phyloP scores from a whole-genome alignment of 2,113 vertebrate genomes.

The Scolopax mira region DNA sequence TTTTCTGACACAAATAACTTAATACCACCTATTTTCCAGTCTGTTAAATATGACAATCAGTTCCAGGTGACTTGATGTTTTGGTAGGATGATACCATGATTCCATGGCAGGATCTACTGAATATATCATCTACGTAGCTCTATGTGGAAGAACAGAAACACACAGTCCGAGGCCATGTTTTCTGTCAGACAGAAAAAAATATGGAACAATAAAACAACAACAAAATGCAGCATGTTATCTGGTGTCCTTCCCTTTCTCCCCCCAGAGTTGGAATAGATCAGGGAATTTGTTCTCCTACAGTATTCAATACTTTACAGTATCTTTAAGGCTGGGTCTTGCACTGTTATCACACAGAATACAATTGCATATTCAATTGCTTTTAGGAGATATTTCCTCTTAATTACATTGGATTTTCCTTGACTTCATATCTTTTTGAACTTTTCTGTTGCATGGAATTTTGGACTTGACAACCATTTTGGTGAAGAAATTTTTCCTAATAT shows the following conservation, averaged over 20 bases:
- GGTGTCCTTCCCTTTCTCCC: not conserved
- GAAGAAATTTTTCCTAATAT: not conserved
- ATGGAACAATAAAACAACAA: not conserved
- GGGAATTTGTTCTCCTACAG: not conserved
- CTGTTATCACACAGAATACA: not conserved
- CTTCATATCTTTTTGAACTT: not conserved
- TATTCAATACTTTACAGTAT: not conserved
- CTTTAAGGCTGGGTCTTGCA: not conserved
- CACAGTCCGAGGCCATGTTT: not conserved
- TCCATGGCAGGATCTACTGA: not conserved
- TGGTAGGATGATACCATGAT: not conserved
- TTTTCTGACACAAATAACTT: not conserved
- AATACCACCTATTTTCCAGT: not conserved
- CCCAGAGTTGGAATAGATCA: not conserved
- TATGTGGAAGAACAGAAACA: not conserved
- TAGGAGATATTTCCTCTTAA: not conserved
- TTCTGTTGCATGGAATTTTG: not conserved
- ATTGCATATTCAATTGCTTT: not conserved
- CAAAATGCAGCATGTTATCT: not conserved
- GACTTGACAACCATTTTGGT: not conserved
- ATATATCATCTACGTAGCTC: too few species aligned
- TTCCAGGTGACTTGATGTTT: not conserved
- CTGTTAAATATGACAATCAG: not conserved
- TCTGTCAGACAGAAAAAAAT: not conserved
- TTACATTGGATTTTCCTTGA: not conserved